Evolutionary conservation across 2,797 vertebrate species (phyloP), one percentile per base, ranked within the genome.

Genomic region (Takifugu ocellatus): DNA sequence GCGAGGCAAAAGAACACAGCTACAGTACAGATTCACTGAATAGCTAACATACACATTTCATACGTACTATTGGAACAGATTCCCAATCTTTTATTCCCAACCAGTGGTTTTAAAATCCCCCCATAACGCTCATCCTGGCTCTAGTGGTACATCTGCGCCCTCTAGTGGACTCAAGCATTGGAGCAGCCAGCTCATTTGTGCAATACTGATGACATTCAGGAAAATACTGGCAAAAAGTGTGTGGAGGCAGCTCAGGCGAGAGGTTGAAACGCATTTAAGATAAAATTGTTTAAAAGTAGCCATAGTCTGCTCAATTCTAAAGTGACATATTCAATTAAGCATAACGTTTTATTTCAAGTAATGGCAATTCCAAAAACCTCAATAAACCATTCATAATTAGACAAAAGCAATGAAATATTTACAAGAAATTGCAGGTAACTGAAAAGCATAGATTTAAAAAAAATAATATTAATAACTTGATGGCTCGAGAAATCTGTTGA

Each of bases 321-420:
- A 52, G 54, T 57, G 29, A 65, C 25, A 48, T 29, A 59, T 57
- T 56, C 7, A 42, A 51, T 29, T 0, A 36, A 46, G 29, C n/a
- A 61, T 59, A 14, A 66, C 63, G 52, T 66, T 56, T 59, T 59
- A 82, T 71, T 86, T 85, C 84, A 87, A 81, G 75, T 85, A 75
- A 70, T 8, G 2, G n/a, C 25, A 66, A 59, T 55, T 74, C 21
- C 54, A 21, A 71, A 69, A 70, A 59, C 2, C 5, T 49, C 17
- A 25, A 73, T 59, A 78, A 59, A 79, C 62, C 2, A 45, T 56
- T 61, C 63, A 81, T 71, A 82, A 83, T 82, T 72, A 66, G 2
- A 53, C 26, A 75, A 61, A 59, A 44, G 82, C 45, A 51, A 29
- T 56, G 15, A 82, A 84, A 85, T 87, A 89, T 88, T 80, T 86